Evolutionary conservation across 2,797 vertebrate genomes (phyloP).

Genomic region (Amblyopsis hoosieri): DNA sequence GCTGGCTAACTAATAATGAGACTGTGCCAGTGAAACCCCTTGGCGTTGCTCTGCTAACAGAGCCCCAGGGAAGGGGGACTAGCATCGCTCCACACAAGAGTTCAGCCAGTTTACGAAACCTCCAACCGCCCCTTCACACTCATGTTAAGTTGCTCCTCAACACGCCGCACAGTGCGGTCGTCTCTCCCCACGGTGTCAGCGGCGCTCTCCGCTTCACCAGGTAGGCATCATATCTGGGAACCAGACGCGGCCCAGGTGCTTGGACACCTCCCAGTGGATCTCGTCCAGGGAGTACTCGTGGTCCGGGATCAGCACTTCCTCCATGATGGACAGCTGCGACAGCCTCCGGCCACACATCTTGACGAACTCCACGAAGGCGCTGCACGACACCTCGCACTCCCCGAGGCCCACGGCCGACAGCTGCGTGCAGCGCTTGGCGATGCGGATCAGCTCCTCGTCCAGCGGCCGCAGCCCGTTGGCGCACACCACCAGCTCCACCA

Average conservation of each 20-base stretch:
- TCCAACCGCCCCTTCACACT: too few relatives aligned
- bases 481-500: conserved; percentile 96
- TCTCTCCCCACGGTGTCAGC: too few relatives aligned
- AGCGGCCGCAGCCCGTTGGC: conserved; percentile 94
- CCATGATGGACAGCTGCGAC: conserved; percentile 98
- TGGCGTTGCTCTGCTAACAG: too few relatives aligned
- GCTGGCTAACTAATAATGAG: too few relatives aligned
- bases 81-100: too few relatives aligned
- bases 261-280: conserved; percentile 98
- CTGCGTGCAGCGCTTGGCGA: conserved; percentile 93
- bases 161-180: conserved; percentile 26
- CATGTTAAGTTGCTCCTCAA: too few relatives aligned
- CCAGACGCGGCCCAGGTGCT: conserved; percentile 96
- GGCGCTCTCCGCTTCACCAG: conserved; percentile 77
- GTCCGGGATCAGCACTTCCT: conserved; percentile 97
- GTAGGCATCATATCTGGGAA: conserved; percentile 99
- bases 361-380: conserved; percentile 97
- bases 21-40: too few relatives aligned
- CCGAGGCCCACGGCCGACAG: conserved; percentile 95
- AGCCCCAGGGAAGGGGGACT: too few relatives aligned
- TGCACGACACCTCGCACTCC: conserved; percentile 97
- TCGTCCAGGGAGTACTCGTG: conserved; percentile 95
- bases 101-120: too few relatives aligned
- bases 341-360: conserved; percentile 95
- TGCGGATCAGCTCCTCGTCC: conserved; percentile 96